Evolutionary conservation across 2,888 invertebrate species (phyloP).

Genomic region (Cactoblastis cactorum): DNA sequence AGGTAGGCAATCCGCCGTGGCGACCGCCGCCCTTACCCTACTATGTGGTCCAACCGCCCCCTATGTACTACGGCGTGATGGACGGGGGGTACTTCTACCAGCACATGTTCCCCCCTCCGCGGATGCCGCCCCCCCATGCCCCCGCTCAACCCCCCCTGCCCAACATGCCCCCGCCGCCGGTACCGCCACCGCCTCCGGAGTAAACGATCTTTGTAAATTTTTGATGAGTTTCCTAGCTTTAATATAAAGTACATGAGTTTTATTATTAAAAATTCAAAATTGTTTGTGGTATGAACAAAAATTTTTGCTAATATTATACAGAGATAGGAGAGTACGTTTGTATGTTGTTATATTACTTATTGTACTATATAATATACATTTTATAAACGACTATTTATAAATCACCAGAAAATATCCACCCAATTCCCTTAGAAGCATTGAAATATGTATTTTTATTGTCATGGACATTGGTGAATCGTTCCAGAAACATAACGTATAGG

Average conservation of each 20-base stretch:
- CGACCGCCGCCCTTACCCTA: slow-evolving; percentile 58
- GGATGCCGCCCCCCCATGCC: slow-evolving; percentile 17
- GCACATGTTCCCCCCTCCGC: slow-evolving; percentile 49
- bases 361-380: too few relatives aligned
- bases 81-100: slow-evolving; percentile 48
- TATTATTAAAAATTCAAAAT: too few relatives aligned
- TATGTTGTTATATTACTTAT: too few relatives aligned
- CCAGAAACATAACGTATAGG: slow-evolving; percentile 47
- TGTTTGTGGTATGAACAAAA: not conserved
- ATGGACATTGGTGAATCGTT: slow-evolving; percentile 43
- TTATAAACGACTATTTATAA: too few relatives aligned
- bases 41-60: slow-evolving; percentile 66
- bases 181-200: slow-evolving; percentile 81
- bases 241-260: not conserved
- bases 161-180: slow-evolving; percentile 79
- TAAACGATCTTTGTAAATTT: slow-evolving; percentile 18
- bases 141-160: slow-evolving; percentile 73
- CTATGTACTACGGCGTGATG: slow-evolving; percentile 53
- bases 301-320: not conserved
- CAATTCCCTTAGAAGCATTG: not conserved
- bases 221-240: not conserved
- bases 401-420: not conserved
- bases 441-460: slow-evolving; percentile 26
- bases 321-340: too few relatives aligned
- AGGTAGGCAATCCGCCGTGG: slow-evolving; percentile 69